These are phyloP conservation scores for Chloroclystis v-ata DNA, from an alignment of 2,888 invertebrate species.

Conservation along the genomic window DNA sequence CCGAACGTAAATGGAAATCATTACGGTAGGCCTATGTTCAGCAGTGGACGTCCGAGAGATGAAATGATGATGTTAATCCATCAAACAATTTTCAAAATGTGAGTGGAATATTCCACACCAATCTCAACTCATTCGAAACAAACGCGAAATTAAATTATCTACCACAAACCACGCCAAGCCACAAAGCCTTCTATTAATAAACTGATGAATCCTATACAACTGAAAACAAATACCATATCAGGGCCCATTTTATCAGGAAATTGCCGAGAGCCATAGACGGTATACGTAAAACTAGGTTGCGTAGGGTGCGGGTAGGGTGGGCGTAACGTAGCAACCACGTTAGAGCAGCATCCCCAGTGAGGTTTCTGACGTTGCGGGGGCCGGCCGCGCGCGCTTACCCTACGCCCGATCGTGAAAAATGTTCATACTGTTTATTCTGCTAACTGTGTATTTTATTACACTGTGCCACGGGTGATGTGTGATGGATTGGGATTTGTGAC, in stretches of 20 bases:
- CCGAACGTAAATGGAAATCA: no score
- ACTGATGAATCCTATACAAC: conserved; percentile 21
- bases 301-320: conserved; percentile 67
- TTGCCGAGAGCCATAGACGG: conserved; percentile 71
- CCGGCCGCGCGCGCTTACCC: conserved; percentile 46
- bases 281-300: conserved; percentile 74
- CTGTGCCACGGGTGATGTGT: conserved; percentile 61
- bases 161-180: no score
- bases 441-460: conserved; percentile 71
- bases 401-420: conserved; percentile 41
- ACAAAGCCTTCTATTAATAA: conserved; percentile 8
- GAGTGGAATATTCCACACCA: no score
- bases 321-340: conserved; percentile 69
- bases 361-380: conserved; percentile 47
- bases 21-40: no score
- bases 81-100: no score
- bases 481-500: conserved; percentile 53
- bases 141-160: no score
- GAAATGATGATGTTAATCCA: no score
- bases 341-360: conserved; percentile 71
- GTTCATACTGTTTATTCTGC: conserved; percentile 68
- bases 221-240: conserved; percentile 50
- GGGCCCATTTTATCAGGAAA: conserved; percentile 67
- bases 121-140: no score
- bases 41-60: no score